phyloP scores from a whole-genome alignment of 2,113 vertebrate genomes.

The Saccopteryx bilineata region DNA sequence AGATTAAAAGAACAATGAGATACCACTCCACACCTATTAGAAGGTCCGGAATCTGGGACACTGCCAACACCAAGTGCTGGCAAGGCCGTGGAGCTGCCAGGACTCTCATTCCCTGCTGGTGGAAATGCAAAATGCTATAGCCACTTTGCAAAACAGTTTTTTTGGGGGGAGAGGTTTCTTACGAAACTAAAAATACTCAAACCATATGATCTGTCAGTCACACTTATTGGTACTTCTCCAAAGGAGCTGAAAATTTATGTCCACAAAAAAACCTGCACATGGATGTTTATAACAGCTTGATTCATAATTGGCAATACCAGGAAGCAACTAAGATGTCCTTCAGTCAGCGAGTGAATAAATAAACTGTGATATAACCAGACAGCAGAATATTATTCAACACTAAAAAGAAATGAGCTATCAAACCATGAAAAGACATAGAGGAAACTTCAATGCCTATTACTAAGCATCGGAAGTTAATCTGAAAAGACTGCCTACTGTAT shows the following conservation, averaged over 20 bases:
- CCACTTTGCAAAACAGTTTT: neutral
- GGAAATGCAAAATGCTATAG: neutral
- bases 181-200: neutral
- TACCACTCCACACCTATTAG: neutral
- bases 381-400: neutral
- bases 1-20: conserved; percentile 12
- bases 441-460: neutral
- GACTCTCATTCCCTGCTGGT: neutral
- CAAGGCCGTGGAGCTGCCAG: neutral
- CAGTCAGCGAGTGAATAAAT: neutral
- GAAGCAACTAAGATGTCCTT: neutral
- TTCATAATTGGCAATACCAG: neutral
- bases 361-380: neutral
- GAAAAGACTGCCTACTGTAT: neutral
- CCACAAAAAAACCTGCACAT: neutral
- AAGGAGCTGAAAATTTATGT: neutral
- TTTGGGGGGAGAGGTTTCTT: neutral
- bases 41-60: neutral
- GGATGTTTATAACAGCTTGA: neutral
- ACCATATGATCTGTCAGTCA: neutral
- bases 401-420: neutral
- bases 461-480: neutral
- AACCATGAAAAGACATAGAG: neutral
- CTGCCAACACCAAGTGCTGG: neutral
- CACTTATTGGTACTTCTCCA: neutral